Conservation (phyloP, 1,140 invertebrate species). For the Meteorus sp. region DNA sequence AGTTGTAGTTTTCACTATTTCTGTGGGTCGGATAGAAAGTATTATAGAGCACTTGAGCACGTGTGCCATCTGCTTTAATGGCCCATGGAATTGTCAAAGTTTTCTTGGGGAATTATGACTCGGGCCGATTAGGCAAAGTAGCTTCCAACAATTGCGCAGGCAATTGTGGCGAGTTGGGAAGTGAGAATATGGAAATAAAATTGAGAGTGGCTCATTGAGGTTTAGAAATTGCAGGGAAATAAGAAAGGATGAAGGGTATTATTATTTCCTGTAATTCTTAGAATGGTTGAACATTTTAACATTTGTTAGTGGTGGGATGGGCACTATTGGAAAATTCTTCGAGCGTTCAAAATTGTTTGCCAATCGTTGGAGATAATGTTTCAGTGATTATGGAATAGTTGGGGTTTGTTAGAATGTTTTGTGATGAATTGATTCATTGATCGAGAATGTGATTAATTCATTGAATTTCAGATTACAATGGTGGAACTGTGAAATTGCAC, state of each 20-base stretch:
- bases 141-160: conserved; percentile 1
- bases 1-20: not conserved
- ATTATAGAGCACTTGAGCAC: conserved; percentile 10
- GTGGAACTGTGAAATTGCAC: too few species aligned
- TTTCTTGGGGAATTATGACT: conserved; percentile 20
- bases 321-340: too few species aligned
- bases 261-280: too few species aligned
- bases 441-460: too few species aligned
- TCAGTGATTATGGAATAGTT: too few species aligned
- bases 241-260: too few species aligned
- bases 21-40: not conserved
- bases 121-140: conserved; percentile 19
- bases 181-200: conserved; percentile 17
- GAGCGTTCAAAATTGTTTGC: too few species aligned
- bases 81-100: conserved; percentile 19
- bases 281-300: not conserved
- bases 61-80: conserved; percentile 24
- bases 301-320: too few species aligned
- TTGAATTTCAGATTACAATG: too few species aligned
- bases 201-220: conserved; percentile 7
- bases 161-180: not conserved
- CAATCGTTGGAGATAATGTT: too few species aligned
- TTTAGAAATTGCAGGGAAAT: not conserved
- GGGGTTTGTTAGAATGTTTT: too few species aligned
- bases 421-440: too few species aligned